Evolutionary conservation across 2,888 invertebrate species (phyloP).

Genomic region (Eupithecia vulgata): DNA sequence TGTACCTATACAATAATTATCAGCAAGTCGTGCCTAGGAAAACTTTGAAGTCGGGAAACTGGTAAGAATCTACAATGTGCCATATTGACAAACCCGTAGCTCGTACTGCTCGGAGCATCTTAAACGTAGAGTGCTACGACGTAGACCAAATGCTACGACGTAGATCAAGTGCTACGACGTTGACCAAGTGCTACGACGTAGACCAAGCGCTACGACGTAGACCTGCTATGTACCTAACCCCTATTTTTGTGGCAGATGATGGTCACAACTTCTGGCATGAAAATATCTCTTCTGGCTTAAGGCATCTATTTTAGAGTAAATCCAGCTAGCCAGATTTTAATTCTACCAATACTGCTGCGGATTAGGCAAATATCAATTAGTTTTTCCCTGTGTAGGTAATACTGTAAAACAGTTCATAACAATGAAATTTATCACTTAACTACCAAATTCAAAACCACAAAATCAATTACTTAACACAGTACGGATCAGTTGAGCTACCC

Average conservation of each 20-base stretch:
- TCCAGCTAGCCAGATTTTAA: not conserved
- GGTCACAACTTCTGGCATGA: not conserved
- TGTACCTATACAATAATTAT: no score
- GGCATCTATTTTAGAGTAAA: not conserved
- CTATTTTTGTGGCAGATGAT: not conserved
- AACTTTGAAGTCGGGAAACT: not conserved
- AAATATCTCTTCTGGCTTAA: not conserved
- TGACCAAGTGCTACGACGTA: not conserved
- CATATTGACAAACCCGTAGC: not conserved
- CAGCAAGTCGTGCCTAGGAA: no score
- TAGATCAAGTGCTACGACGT: not conserved
- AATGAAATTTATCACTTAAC: not conserved
- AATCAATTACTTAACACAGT: not conserved
- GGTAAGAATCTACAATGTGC: not conserved
- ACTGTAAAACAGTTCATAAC: not conserved
- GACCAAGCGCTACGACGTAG: not conserved
- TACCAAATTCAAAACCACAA: not conserved
- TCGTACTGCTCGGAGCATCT: not conserved
- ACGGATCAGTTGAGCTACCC: no score
- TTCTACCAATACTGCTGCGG: no score
- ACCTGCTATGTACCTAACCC: not conserved
- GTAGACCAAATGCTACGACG: not conserved
- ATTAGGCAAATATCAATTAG: no score
- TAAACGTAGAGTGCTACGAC: not conserved
- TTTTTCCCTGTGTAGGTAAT: not conserved